Percentiles rank a stretch among this genome's conserved stretches.
These are phyloP conservation scores for Ricordea florida DNA, from an alignment of 92 coral and sea anemone genomes.

Conservation along the genomic window DNA sequence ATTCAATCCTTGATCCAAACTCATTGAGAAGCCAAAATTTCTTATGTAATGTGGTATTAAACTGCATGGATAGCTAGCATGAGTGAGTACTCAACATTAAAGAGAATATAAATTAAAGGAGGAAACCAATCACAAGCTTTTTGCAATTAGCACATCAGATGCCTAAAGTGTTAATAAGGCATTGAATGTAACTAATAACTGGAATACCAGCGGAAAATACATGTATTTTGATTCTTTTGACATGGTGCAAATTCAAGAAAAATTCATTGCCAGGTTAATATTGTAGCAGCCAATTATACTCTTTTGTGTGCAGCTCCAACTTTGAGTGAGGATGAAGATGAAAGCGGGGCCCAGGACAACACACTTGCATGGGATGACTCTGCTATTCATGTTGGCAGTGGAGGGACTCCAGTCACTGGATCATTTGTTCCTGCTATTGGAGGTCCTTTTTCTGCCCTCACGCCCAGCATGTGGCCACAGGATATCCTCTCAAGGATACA, in stretches of 20 bases:
- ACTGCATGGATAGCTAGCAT: too few species aligned
- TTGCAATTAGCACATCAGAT: too few species aligned
- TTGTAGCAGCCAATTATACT: not conserved
- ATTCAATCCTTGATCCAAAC: too few species aligned
- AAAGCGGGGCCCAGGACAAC: constrained; percentile 79
- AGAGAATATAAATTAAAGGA: too few species aligned
- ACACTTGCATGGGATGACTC: constrained; percentile 98
- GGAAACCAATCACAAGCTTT: too few species aligned
- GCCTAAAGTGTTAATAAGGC: too few species aligned
- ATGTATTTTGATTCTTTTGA: not conserved
- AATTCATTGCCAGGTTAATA: not conserved
- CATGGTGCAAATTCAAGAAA: not conserved
- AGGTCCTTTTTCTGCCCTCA: constrained; percentile 97
- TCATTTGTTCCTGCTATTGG: constrained; percentile 99
- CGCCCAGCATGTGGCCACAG: constrained; percentile 99
- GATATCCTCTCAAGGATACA: constrained; percentile 97
- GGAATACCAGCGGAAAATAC: not conserved
- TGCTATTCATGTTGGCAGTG: constrained; percentile 85
- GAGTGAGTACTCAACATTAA: too few species aligned
- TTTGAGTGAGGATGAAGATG: constrained; percentile 88
- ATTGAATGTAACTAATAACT: too few species aligned
- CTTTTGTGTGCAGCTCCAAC: constrained; percentile 71
- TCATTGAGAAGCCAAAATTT: too few species aligned
- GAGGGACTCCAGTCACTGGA: constrained; percentile 91
- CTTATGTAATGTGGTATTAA: too few species aligned